Percentiles rank a stretch among this genome's conserved stretches.
Evolutionary conservation across 1,140 invertebrate species (phyloP).

Genomic region (Pogonomyrmex californicus): DNA sequence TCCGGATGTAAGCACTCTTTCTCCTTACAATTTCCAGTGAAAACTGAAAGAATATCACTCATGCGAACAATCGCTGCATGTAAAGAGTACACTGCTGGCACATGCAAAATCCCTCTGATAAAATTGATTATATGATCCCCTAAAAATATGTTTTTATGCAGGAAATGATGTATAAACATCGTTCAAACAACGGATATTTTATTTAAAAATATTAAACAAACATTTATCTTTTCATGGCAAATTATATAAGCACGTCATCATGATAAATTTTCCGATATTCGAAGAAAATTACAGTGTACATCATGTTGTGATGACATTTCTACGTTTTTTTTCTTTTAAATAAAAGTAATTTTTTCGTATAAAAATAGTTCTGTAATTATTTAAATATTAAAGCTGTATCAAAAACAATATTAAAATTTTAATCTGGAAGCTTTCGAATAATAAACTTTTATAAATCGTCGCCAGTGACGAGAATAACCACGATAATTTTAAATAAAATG

Average conservation of each 20-base stretch:
- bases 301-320: not conserved
- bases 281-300: slow-evolving; percentile 15
- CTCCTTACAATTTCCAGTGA: not conserved
- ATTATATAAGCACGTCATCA: not conserved
- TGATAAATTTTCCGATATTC: slow-evolving; percentile 22
- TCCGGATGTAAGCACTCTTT: not conserved
- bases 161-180: slow-evolving; percentile 9
- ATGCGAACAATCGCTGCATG: slow-evolving; percentile 29
- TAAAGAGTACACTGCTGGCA: slow-evolving; percentile 16
- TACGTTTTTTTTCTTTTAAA: not conserved
- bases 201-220: slow-evolving; percentile 15
- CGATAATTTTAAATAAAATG: slow-evolving; percentile 43
- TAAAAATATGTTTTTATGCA: not conserved
- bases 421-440: not conserved
- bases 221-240: not conserved
- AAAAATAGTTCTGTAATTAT: slow-evolving; percentile 1
- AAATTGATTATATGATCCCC: not conserved
- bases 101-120: not conserved
- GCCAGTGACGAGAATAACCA: not conserved
- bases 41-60: slow-evolving; percentile 18
- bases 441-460: slow-evolving; percentile 27
- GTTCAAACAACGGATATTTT: not conserved
- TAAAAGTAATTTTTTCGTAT: not conserved
- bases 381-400: not conserved
- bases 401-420: slow-evolving; percentile 28